phyloP scores from a whole-genome alignment of 2,797 vertebrate species.

The Sphenodon punctatus region DNA sequence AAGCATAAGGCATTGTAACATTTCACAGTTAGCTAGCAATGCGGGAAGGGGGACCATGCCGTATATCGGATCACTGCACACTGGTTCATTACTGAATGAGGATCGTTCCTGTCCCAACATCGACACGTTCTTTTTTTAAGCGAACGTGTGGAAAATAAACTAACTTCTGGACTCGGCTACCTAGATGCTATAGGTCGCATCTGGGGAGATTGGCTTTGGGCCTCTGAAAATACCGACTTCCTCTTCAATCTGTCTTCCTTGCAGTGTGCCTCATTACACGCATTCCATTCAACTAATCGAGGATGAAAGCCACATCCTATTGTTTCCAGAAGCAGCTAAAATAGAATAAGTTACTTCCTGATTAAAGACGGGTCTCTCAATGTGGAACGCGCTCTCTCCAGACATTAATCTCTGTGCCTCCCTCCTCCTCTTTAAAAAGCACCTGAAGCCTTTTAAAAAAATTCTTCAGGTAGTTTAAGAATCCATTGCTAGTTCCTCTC shows the following conservation, averaged over 20 bases:
- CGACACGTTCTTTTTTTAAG: not conserved
- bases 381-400: too few species aligned
- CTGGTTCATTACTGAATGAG: not conserved
- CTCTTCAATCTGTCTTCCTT: not conserved
- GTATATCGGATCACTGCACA: not conserved
- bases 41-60: not conserved
- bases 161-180: not conserved
- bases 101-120: not conserved
- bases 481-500: too few species aligned
- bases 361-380: not conserved
- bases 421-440: too few species aligned
- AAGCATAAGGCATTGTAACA: too few species aligned
- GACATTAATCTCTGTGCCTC: too few species aligned
- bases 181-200: not conserved
- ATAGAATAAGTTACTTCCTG: not conserved
- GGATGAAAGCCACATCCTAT: not conserved
- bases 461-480: too few species aligned
- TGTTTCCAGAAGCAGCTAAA: not conserved
- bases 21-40: not conserved
- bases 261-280: not conserved
- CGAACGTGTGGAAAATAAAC: not conserved
- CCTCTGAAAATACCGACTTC: not conserved
- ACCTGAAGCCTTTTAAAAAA: too few species aligned
- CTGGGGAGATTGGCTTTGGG: not conserved
- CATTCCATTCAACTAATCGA: not conserved